A percentile compares a stretch with the other conserved stretches of the same genome.
Conservation (phyloP, 1,140 invertebrate species). For the Aphelinus atriplicis region DNA sequence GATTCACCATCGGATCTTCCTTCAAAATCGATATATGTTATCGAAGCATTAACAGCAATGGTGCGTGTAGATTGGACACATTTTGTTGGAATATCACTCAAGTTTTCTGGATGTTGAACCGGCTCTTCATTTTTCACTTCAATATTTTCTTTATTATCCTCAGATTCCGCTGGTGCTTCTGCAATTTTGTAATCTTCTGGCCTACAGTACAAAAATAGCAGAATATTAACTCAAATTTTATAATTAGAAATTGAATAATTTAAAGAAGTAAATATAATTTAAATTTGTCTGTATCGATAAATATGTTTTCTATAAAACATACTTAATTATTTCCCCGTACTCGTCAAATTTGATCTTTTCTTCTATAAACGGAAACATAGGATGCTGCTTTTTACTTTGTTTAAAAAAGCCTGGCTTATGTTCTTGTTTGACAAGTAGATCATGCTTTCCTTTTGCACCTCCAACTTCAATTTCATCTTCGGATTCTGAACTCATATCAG, state of each 20-base stretch:
- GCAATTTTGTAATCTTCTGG: constrained; percentile 89
- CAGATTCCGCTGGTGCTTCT: constrained; percentile 71
- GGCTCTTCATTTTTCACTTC: constrained; percentile 72
- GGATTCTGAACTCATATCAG: constrained; percentile 82
- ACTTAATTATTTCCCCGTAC: constrained; percentile 92
- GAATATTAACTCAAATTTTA: not conserved
- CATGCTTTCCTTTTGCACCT: constrained; percentile 82
- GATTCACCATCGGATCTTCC: constrained; percentile 98
- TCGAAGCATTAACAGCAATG: constrained; percentile 83
- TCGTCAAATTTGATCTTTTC: constrained; percentile 94
- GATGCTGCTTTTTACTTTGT: constrained; percentile 91
- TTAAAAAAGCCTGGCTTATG: constrained; percentile 87
- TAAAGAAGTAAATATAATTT: constrained; percentile 29
- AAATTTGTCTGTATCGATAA: not conserved
- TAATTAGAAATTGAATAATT: constrained; percentile 28
- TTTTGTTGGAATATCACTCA: constrained; percentile 87
- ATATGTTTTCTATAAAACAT: constrained; percentile 15
- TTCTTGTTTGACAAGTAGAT: constrained; percentile 88
- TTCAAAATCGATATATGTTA: constrained; percentile 98
- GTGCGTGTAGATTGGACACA: constrained; percentile 82
- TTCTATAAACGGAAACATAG: constrained; percentile 96
- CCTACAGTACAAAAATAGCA: constrained; percentile 57
- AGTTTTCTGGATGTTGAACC: constrained; percentile 67
- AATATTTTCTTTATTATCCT: constrained; percentile 81
- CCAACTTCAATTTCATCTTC: constrained; percentile 88